Evolutionary conservation across 2,888 invertebrate genomes (phyloP), one percentile per base, ranked within the genome.

Genomic region (Keiferia lycopersicella): DNA sequence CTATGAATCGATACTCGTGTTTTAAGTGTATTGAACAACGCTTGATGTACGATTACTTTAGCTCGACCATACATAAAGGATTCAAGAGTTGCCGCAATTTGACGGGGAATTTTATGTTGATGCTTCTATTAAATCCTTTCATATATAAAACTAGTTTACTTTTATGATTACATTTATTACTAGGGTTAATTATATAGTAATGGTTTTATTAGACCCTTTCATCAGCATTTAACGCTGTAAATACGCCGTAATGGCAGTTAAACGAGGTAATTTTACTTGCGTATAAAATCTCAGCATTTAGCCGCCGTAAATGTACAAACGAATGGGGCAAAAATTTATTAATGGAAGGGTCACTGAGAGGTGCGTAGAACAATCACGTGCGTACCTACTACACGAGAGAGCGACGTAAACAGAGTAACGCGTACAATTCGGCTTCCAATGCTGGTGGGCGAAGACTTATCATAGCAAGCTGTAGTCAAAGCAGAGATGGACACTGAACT

Each of bases 101-200:
- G 51, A 62, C 34, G 53, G 51, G 2, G 50, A 30, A 30, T 59
- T 14, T 45, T 12, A 58, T 39, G 48, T 60, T 59, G 59, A 66
- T 60, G 59, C 53, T 59, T 66, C 38, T 51, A 62, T 64, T 48
- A 66, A 64, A 53, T 38, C 45, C 18, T 20, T 51, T 51, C 20
- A 51, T 20, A 51, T 61, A 56, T 65, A 63, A 63, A 59, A 62
- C 41, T 45, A 60, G 53, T 39, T 60, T 34, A 12, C 22, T 30
- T n/a, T 56, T 1, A 56, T 30, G 56, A 56, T 56, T 56, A 18
- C n/a, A 16, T 34, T 11, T 22, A 53, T 26, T 53, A 53, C 20
- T 1, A 0, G 18, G 48, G 18, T 48, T 18, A 48, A 48, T 45
- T 6, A 30, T 34, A 34, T 34, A 34, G 8, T 14, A 0, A 26